Percentiles rank a stretch among this genome's conserved stretches.
Conservation (phyloP, 2,797 vertebrate species). For the Bovichtus variegatus region DNA sequence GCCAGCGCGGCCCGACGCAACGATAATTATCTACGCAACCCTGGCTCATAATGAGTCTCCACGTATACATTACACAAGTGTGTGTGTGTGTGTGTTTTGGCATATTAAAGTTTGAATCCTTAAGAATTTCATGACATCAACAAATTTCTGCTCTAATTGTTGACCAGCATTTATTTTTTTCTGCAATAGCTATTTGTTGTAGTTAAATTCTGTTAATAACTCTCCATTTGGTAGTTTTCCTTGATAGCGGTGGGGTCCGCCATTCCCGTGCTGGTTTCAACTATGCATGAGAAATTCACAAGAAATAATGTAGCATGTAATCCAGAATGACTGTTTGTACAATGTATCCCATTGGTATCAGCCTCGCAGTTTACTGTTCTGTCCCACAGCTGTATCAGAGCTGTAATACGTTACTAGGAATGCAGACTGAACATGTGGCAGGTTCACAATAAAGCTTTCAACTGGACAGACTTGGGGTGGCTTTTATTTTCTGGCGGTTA, state of each 20-base stretch:
- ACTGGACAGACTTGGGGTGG: not conserved
- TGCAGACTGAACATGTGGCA: not conserved
- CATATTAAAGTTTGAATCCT: not conserved
- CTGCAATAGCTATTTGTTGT: not conserved
- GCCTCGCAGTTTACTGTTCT: not conserved
- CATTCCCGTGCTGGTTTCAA: not conserved
- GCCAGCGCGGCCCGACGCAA: slow-evolving; percentile 55
- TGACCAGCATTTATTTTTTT: no score
- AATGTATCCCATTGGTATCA: not conserved
- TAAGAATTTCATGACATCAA: not conserved
- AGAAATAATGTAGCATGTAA: slow-evolving; percentile 9
- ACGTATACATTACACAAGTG: not conserved
- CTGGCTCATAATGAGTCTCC: slow-evolving; percentile 59
- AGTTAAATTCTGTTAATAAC: not conserved
- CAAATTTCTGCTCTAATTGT: no score
- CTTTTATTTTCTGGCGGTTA: slow-evolving; percentile 5
- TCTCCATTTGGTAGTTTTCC: not conserved
- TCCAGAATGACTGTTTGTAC: not conserved
- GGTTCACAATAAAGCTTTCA: not conserved
- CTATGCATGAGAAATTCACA: not conserved
- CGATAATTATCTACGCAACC: slow-evolving; percentile 70
- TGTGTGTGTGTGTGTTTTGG: slow-evolving; percentile 1
- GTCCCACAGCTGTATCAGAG: not conserved
- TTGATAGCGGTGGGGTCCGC: accelerated
- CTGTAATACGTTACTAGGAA: not conserved